Evolutionary conservation across 2,113 vertebrate species (phyloP).

Genomic region (Serilophus lunatus): DNA sequence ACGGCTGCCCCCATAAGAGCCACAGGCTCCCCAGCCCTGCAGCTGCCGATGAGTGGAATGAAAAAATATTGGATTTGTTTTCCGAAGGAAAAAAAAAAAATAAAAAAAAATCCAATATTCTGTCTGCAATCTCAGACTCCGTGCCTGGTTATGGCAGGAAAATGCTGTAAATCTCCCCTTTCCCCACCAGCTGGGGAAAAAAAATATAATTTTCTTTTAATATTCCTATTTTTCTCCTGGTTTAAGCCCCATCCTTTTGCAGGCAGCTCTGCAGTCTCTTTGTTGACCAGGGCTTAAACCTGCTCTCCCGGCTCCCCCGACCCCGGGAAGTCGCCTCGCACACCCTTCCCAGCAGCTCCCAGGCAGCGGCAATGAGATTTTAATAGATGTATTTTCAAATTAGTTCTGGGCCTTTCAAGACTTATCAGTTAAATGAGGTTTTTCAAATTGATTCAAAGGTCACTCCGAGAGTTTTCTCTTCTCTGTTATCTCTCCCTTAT

Average conservation of each 20-base stretch:
- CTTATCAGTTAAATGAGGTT: slow-evolving; percentile 73
- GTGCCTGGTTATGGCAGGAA: slow-evolving; percentile 12
- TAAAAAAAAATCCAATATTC: slow-evolving; percentile 57
- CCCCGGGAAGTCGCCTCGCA: slow-evolving; percentile 22
- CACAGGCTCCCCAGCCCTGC: neutral
- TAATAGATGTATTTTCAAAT: slow-evolving; percentile 75
- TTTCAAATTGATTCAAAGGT: slow-evolving; percentile 72
- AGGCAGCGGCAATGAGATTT: slow-evolving; percentile 68
- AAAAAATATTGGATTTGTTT: slow-evolving; percentile 64
- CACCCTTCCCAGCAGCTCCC: slow-evolving; percentile 12
- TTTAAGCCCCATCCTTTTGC: neutral
- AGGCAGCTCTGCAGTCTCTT: slow-evolving; percentile 7
- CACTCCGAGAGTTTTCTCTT: slow-evolving; percentile 49
- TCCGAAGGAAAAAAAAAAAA: neutral
- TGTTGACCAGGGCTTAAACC: slow-evolving; percentile 47
- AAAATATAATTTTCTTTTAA: neutral
- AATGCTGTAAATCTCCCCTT: neutral
- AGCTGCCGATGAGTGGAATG: neutral
- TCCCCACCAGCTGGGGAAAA: neutral
- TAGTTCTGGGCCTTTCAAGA: slow-evolving; percentile 73
- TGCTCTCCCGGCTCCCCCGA: slow-evolving; percentile 1
- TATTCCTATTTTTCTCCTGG: neutral
- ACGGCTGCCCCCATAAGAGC: neutral
- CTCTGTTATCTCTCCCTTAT: slow-evolving; percentile 60
- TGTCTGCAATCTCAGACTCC: slow-evolving; percentile 40